Conservation (phyloP, 2,888 invertebrate genomes). For the Nebria brevicollis region DNA sequence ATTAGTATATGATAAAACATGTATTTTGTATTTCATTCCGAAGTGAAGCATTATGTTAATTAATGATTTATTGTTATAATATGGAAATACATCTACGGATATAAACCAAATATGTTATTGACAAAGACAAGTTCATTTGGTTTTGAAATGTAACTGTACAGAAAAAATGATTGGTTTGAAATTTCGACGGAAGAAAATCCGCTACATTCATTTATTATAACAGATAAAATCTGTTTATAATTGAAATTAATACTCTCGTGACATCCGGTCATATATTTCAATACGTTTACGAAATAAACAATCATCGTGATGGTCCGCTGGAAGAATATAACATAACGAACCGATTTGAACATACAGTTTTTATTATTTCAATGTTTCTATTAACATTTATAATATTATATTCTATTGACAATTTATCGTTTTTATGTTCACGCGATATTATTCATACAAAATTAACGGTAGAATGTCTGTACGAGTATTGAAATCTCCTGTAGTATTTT, state of each 20-base stretch:
- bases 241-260: neutral
- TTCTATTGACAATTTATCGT: neutral
- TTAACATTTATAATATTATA: neutral
- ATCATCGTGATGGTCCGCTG: neutral
- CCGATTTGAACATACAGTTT: neutral
- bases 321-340: neutral
- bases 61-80: neutral
- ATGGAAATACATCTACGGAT: neutral
- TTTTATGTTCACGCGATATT: neutral
- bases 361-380: neutral
- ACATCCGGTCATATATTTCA: neutral
- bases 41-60: neutral
- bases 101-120: neutral
- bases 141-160: neutral
- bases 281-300: constrained; percentile 1
- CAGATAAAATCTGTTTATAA: neutral
- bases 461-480: constrained; percentile 8
- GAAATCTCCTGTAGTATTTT: constrained; percentile 9
- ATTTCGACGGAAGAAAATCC: neutral
- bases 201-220: neutral
- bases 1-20: too few relatives aligned
- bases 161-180: neutral
- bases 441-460: neutral
- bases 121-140: neutral
- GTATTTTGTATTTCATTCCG: neutral